These are phyloP conservation scores for Maniola hyperantus DNA, from an alignment of 2,888 invertebrate species.

Conservation along the genomic window DNA sequence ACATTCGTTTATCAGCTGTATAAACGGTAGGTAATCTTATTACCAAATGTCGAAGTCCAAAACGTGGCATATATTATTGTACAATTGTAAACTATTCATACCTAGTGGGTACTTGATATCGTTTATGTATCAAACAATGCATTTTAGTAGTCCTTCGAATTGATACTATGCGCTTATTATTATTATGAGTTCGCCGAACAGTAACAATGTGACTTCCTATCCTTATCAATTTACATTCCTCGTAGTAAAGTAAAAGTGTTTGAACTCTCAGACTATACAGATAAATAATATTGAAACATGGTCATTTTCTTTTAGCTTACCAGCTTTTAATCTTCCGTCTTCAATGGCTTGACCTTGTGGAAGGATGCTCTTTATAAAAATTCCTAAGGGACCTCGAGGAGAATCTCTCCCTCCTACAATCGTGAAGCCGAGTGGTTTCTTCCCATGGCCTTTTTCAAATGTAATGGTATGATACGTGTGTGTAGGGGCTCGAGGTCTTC, in stretches of 20 bases:
- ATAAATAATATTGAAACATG: background rate
- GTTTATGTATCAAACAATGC: constrained; percentile 27
- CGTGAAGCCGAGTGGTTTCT: constrained; percentile 93
- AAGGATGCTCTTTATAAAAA: constrained; percentile 93
- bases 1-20: constrained; percentile 17
- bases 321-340: constrained; percentile 91
- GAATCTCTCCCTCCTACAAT: constrained; percentile 94
- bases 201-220: constrained; percentile 54
- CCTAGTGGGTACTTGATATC: constrained; percentile 22
- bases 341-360: constrained; percentile 92
- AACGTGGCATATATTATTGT: constrained; percentile 12
- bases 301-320: constrained; percentile 65
- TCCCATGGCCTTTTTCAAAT: constrained; percentile 90
- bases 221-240: constrained; percentile 63
- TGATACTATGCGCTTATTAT: constrained; percentile 1
- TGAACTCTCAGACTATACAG: constrained; percentile 23
- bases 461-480: constrained; percentile 88
- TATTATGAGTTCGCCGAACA: constrained; percentile 51
- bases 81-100: constrained; percentile 16
- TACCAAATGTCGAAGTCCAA: background rate
- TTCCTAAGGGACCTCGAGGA: constrained; percentile 91
- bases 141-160: constrained; percentile 47
- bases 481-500: constrained; percentile 86
- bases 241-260: constrained; percentile 2
- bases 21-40: constrained; percentile 25